Evolutionary conservation across 2,797 vertebrate genomes (phyloP).

Genomic region (Pseudomugil tenellus): DNA sequence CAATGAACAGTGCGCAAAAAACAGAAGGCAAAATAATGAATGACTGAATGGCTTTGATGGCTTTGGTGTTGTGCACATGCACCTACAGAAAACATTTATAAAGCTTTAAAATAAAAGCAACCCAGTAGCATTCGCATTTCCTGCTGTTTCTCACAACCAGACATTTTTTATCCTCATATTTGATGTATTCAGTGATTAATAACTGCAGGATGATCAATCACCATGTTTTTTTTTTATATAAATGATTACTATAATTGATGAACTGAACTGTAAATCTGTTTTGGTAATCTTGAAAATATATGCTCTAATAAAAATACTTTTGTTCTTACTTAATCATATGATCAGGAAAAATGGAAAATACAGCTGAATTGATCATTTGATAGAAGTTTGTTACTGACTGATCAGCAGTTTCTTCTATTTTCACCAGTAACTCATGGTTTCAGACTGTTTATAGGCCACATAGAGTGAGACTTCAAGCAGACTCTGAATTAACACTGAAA

Average conservation of each 20-base stretch:
- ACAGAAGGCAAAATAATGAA: constrained; percentile 39
- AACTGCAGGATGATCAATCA: background rate
- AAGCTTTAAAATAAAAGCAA: no score
- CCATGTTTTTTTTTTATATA: background rate
- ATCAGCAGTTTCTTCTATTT: constrained; percentile 22
- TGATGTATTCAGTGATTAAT: no score
- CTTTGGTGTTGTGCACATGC: constrained; percentile 6
- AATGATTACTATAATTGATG: background rate
- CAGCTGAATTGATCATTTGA: background rate
- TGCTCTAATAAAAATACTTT: background rate
- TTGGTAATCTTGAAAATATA: constrained; percentile 12
- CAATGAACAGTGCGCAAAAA: constrained; percentile 11
- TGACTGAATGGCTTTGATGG: constrained; percentile 13
- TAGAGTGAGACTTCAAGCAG: background rate
- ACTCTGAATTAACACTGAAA: background rate
- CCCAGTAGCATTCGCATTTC: no score
- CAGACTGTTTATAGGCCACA: constrained; percentile 20
- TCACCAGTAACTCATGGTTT: constrained; percentile 16
- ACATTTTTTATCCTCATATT: no score
- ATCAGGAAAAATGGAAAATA: background rate
- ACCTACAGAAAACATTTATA: constrained; percentile 1
- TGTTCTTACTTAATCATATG: background rate
- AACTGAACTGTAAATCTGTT: constrained; percentile 1
- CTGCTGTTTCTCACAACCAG: no score
- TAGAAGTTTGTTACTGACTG: constrained; percentile 3